Evolutionary conservation across 2,888 invertebrate genomes (phyloP), one percentile per base, ranked within the genome.

Genomic region (Hydrotaea diabolus): DNA sequence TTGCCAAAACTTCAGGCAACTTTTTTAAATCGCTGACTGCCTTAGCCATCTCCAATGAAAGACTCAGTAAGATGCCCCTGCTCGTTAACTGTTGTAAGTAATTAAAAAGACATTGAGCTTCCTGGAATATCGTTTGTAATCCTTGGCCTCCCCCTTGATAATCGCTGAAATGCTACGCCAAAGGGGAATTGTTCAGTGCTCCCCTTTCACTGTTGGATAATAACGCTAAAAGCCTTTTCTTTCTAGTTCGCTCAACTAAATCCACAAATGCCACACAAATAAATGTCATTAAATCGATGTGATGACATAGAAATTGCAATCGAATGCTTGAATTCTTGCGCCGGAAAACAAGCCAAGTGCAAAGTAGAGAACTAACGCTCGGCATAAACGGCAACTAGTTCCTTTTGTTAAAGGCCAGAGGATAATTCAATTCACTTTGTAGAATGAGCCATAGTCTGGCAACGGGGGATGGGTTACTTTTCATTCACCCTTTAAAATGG

Each of bases 221-320:
- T 59, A 59, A 26, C 23, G 26, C 26, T 23, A 59, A 59, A 59
- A 59, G 26, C 59, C 59, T 59, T 59, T 59, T 11, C 13, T 43
- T 9, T 43, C 13, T 4, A 7, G 2, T 9, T 43, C 43, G 43
- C 15, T 4, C 26, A 26, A 59, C 23, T 15, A 1, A 59, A 59
- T 13, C 73, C 73, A 21, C 73, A 57, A 74, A 74, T 43, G 26
- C 43, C 73, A 74, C 73, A 59, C 21, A 57, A 74, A 74, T 43
- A 23, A 59, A 59, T 59, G 73, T 74, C 59, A 57, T 74, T 74
- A 59, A 59, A 59, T 73, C 57, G 57, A 57, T 15, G 43, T 8
- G 43, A 71, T 71, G 71, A 71, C 72, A 73, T 7, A 71, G 9
- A 55, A 73, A 73, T 21, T 19, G 19, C 59, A 74, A 43, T 74